Percentiles rank a stretch among this genome's conserved stretches.
Evolutionary conservation across 2,888 invertebrate genomes (phyloP).

Genomic region (Lampropteryx suffumata): DNA sequence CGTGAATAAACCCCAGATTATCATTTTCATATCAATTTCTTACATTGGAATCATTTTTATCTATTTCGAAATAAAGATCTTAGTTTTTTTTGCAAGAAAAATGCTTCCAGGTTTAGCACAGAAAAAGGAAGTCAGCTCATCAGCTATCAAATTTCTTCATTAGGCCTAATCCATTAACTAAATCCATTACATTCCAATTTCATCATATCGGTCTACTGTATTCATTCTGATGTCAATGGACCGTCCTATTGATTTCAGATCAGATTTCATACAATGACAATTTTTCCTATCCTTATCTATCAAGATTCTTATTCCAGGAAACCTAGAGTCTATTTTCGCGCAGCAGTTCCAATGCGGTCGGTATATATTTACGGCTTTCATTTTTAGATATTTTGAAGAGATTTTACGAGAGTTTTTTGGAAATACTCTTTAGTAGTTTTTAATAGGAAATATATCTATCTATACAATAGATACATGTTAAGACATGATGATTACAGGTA

Average conservation of each 20-base stretch:
- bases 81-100: too few species aligned
- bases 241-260: slow-evolving; percentile 26
- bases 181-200: slow-evolving; percentile 6
- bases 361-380: neutral
- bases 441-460: too few species aligned
- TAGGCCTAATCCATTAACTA: slow-evolving; percentile 10
- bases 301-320: neutral
- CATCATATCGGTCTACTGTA: slow-evolving; percentile 4
- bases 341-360: neutral
- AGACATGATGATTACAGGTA: too few species aligned
- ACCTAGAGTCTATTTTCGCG: neutral
- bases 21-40: too few species aligned
- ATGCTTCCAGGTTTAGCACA: too few species aligned
- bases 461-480: too few species aligned
- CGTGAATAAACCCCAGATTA: too few species aligned
- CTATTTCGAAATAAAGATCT: too few species aligned
- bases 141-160: slow-evolving; percentile 2
- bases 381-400: slow-evolving; percentile 1
- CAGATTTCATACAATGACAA: slow-evolving; percentile 12
- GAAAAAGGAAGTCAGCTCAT: neutral
- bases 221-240: slow-evolving; percentile 7
- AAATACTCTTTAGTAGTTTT: neutral
- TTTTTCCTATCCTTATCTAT: neutral
- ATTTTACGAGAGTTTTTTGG: slow-evolving; percentile 2
- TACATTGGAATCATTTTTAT: too few species aligned